Percentiles rank a stretch among this genome's conserved stretches.
Conservation (phyloP, 1,140 invertebrate species). For the Hylyphantes graminicola region DNA sequence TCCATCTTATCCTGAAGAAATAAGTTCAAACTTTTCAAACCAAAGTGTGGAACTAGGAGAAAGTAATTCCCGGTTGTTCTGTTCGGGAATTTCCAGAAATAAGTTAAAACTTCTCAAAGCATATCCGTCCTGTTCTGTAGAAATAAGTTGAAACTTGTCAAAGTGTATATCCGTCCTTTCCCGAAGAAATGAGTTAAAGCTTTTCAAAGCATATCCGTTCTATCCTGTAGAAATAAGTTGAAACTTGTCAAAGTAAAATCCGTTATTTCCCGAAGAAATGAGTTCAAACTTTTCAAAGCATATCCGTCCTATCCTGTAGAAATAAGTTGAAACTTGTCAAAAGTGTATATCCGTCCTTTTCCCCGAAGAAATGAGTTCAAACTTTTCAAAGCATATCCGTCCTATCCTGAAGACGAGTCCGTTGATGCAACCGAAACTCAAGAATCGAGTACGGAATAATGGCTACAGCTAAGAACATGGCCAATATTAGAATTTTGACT, state of each 20-base stretch:
- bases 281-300: constrained; percentile 6
- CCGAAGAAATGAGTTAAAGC: neutral
- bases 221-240: constrained; percentile 4
- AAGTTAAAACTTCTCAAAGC: neutral
- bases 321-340: too few relatives aligned
- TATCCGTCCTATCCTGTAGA: constrained; percentile 38
- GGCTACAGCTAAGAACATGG: constrained; percentile 13
- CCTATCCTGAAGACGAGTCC: constrained; percentile 26
- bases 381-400: constrained; percentile 32
- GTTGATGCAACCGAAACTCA: constrained; percentile 47
- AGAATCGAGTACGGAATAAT: constrained; percentile 52
- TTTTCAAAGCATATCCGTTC: constrained; percentile 31
- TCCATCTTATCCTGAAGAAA: too few relatives aligned
- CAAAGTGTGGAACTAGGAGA: too few relatives aligned
- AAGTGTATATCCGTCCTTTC: neutral
- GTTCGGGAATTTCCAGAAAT: too few relatives aligned
- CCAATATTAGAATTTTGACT: constrained; percentile 52
- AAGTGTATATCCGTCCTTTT: too few relatives aligned
- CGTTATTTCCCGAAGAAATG: too few relatives aligned
- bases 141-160: too few relatives aligned
- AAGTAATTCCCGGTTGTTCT: too few relatives aligned
- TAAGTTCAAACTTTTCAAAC: neutral
- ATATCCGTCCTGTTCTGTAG: neutral
- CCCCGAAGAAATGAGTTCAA: neutral
- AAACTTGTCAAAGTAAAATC: too few relatives aligned